A percentile compares a stretch with the other conserved stretches of the same genome.
These are phyloP conservation scores for Ptycholaimellus sp. DNA, from an alignment of 2,888 invertebrate species.

Conservation along the genomic window DNA sequence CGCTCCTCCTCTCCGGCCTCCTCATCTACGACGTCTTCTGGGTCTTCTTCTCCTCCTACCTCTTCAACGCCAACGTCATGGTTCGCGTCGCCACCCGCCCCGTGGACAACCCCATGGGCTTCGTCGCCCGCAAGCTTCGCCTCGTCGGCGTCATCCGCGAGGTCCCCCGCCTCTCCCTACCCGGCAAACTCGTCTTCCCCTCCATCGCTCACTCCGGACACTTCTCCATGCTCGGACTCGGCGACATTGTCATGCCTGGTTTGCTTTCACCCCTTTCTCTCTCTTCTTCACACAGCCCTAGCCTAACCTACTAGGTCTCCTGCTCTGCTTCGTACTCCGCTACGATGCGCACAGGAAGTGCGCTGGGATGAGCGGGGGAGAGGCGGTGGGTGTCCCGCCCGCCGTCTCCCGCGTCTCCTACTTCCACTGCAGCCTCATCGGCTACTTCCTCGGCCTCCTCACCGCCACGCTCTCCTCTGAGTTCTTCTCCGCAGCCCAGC, in stretches of 20 bases:
- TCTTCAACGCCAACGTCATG: constrained; percentile 96
- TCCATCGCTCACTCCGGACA: constrained; percentile 72
- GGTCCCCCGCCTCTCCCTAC: constrained; percentile 76
- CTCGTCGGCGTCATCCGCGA: constrained; percentile 66
- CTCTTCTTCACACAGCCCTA: neutral
- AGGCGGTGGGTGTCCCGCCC: constrained; percentile 36
- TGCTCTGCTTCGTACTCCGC: constrained; percentile 79
- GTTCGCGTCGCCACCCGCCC: constrained; percentile 51
- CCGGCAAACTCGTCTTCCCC: constrained; percentile 86
- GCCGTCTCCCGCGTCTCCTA: constrained; percentile 40
- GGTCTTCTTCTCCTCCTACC: constrained; percentile 94
- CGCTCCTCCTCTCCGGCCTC: constrained; percentile 66
- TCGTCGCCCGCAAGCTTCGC: constrained; percentile 72
- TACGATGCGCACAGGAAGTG: constrained; percentile 95
- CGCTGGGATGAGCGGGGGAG: too few species aligned
- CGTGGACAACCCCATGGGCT: constrained; percentile 44
- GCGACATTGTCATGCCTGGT: constrained; percentile 37
- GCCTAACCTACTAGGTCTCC: constrained; percentile 55
- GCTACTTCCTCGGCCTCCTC: constrained; percentile 74
- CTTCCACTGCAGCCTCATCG: constrained; percentile 91
- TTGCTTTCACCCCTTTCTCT: neutral
- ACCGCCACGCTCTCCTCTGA: constrained; percentile 91
- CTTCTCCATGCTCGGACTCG: constrained; percentile 71
- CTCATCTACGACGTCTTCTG: constrained; percentile 90
- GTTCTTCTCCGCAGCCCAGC: constrained; percentile 91